phyloP scores from a whole-genome alignment of 2,797 vertebrate species.

The Saxicola maurus region DNA sequence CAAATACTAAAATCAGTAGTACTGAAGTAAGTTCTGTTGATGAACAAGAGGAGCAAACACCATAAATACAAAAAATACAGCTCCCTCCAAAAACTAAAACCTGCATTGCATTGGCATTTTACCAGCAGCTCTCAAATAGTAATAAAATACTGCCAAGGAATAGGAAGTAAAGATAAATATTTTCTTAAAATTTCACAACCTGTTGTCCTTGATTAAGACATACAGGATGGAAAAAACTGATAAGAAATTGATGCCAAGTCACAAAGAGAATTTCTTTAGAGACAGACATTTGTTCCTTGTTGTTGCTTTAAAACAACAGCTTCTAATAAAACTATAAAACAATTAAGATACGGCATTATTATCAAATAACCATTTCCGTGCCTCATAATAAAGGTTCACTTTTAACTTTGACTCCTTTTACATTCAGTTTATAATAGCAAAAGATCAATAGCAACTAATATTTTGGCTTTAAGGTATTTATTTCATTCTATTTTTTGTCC shows the following conservation, averaged over 20 bases:
- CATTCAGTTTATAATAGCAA: neutral
- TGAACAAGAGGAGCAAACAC: neutral
- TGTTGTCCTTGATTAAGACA: neutral
- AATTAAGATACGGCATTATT: neutral
- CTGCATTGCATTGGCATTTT: neutral
- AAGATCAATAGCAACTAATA: neutral
- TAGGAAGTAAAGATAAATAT: neutral
- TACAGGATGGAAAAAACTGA: neutral
- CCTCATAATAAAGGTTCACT: neutral
- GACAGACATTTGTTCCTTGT: neutral
- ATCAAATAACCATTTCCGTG: neutral
- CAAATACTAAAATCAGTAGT: neutral
- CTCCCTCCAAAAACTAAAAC: neutral
- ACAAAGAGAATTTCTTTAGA: neutral
- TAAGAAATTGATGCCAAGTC: neutral
- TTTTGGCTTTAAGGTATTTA: neutral
- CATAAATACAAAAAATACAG: neutral
- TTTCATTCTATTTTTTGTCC: neutral
- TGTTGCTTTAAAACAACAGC: neutral
- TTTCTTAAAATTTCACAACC: slow-evolving; percentile 43
- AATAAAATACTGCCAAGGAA: neutral
- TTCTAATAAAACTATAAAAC: slow-evolving; percentile 30
- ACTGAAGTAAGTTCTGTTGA: neutral
- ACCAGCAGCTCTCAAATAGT: neutral
- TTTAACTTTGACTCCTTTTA: slow-evolving; percentile 21